Percentiles rank a stretch among this genome's conserved stretches.
phyloP scores from a whole-genome alignment of 2,888 invertebrate genomes.

The Epicampocera succincta region DNA sequence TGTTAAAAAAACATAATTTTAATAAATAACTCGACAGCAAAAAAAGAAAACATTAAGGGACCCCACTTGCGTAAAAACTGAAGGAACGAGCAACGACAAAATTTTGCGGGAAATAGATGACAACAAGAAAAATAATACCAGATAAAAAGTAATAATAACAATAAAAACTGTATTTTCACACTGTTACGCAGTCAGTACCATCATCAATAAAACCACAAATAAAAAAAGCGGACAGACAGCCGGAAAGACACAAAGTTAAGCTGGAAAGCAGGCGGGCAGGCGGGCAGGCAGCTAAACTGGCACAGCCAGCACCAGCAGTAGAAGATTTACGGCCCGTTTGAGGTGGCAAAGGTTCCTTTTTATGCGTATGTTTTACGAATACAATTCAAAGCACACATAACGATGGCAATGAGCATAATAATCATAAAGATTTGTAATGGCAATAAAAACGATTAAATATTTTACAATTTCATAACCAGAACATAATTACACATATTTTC shows the following conservation, averaged over 20 bases:
- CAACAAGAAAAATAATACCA: conserved; percentile 33
- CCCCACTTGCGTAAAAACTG: not conserved
- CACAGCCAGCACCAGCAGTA: not conserved
- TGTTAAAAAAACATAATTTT: conserved; percentile 63
- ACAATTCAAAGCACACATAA: conserved; percentile 13
- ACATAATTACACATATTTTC: not conserved
- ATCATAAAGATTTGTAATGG: conserved; percentile 62
- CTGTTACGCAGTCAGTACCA: conserved; percentile 9
- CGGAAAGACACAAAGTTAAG: not conserved
- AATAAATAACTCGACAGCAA: conserved; percentile 33
- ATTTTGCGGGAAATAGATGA: conserved; percentile 30
- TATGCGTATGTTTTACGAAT: not conserved
- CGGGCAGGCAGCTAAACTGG: not conserved
- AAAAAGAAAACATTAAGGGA: not conserved
- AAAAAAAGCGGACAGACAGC: not conserved
- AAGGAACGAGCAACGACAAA: not conserved
- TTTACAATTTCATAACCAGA: conserved; percentile 42
- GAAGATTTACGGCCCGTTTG: conserved; percentile 17
- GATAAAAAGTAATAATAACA: conserved; percentile 12
- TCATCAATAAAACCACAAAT: conserved; percentile 23
- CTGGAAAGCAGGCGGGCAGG: not conserved
- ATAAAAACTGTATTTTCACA: conserved; percentile 8
- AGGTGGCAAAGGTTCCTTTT: conserved; percentile 9
- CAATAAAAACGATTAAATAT: conserved; percentile 68
- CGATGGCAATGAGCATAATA: conserved; percentile 47